Evolutionary conservation across 2,113 vertebrate genomes (phyloP), one percentile per base, ranked within the genome.

Genomic region (Oxygymnocypris stewartii): DNA sequence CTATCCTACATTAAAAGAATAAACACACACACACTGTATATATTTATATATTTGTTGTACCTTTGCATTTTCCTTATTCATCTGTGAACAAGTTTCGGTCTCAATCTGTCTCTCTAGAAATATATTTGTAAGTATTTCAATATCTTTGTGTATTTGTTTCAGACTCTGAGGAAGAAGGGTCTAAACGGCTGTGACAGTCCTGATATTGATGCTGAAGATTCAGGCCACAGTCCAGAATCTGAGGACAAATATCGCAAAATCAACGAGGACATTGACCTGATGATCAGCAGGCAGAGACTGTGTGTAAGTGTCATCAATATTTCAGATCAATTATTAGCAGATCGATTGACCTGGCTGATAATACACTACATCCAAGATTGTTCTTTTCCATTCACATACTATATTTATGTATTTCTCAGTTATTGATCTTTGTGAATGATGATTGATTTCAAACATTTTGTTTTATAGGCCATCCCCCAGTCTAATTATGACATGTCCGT

Each of bases 151-250:
- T 95, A 86, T 96, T 88, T 95, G 83, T 96, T 95, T 95, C 96
- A 99, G 98, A 99, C 98, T 0, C 96, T 99, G 95, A 97, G 97
- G 94, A 99, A 99, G 94, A 99, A 99, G 91, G 97, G 98, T 90
- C 94, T 99, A 94, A 98, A 97, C 91, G 98, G 98, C 90, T 98
- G 97, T 95, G 97, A 99, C 94, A 99, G 98, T 92, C 97, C 98
- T 90, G 97, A 99, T 92, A 96, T 97, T 7, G 98, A 99, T 94
- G 97, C 98, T 23, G 98, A 99, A 35, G 98, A 99, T 93, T 99
- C 97, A 87, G 97, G 98, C 93, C 97, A 98, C 96, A 99, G 97
- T 95, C 97, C 98, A 89, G 97, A 99, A 94, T 97, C 96, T 65
- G 98, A 99, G 88, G 98, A 99, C 94, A 99, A 99, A 91, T 99